phyloP scores from a whole-genome alignment of 2,113 vertebrate species.

The Xyrauchen texanus region DNA sequence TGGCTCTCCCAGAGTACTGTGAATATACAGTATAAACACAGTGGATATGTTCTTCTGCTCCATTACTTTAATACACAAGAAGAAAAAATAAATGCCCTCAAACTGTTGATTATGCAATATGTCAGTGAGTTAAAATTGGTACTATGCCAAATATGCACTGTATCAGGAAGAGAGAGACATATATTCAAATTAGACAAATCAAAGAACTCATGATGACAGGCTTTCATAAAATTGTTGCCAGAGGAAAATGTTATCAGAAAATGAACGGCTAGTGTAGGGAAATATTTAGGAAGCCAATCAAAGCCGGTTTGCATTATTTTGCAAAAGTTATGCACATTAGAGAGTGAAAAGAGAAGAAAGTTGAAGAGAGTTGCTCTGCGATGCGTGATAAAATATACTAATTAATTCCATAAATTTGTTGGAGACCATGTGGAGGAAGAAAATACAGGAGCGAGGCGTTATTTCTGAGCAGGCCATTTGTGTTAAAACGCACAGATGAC shows the following conservation, averaged over 20 bases:
- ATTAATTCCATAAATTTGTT: conserved; percentile 17
- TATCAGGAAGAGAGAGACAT: no score
- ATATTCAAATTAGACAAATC: no score
- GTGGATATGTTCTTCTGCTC: not conserved
- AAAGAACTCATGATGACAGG: no score
- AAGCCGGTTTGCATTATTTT: not conserved
- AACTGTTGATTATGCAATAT: no score
- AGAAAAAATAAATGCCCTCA: not conserved
- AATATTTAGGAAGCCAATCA: not conserved
- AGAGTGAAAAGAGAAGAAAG: not conserved
- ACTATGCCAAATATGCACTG: no score
- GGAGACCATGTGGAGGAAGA: conserved; percentile 21
- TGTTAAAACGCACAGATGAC: conserved; percentile 1
- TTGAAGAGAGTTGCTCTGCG: not conserved
- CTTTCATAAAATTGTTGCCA: no score
- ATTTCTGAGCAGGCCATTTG: not conserved
- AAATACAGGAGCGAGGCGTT: conserved; percentile 12
- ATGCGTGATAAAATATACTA: conserved; percentile 13
- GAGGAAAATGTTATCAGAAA: no score
- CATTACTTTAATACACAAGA: not conserved
- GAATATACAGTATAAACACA: not conserved
- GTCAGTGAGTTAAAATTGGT: no score
- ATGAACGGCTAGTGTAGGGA: no score
- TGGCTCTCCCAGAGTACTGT: no score
- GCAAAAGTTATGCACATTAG: not conserved